Conservation (phyloP, 2,888 invertebrate genomes). For the Tipula lateralis region DNA sequence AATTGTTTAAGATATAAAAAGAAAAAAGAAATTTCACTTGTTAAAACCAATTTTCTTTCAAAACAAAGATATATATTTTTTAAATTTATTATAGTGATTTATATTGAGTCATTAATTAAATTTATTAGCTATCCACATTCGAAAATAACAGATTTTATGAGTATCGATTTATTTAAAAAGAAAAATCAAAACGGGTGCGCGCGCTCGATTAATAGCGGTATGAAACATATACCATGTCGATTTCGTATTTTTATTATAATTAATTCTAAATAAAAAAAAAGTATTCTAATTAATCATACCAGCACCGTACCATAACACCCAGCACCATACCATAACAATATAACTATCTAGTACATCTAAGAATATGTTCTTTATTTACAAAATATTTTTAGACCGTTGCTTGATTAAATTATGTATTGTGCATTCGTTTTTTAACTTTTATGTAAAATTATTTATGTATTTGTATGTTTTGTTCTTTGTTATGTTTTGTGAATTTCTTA, state of each 20-base stretch:
- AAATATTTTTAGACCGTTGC: conserved; percentile 19
- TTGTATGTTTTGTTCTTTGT: no score
- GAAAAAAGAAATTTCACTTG: not conserved
- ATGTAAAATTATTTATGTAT: not conserved
- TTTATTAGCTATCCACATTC: not conserved
- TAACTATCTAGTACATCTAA: not conserved
- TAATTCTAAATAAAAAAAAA: not conserved
- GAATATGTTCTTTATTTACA: not conserved
- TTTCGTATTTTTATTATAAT: not conserved
- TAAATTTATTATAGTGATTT: not conserved
- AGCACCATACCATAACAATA: not conserved
- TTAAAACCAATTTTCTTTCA: not conserved
- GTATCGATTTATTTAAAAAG: not conserved
- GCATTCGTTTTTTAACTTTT: not conserved
- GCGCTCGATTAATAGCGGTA: not conserved
- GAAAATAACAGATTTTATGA: not conserved
- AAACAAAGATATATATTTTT: not conserved
- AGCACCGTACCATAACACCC: not conserved
- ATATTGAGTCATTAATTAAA: not conserved
- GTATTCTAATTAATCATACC: not conserved
- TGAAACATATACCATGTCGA: not conserved
- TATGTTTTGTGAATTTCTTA: not conserved
- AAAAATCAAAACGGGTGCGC: not conserved
- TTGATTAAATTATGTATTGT: not conserved
- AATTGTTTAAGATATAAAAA: not conserved